A percentile compares a stretch with the other conserved stretches of the same genome.
These are phyloP conservation scores for Tachycineta bicolor DNA, from an alignment of 2,113 vertebrate species.

Conservation along the genomic window DNA sequence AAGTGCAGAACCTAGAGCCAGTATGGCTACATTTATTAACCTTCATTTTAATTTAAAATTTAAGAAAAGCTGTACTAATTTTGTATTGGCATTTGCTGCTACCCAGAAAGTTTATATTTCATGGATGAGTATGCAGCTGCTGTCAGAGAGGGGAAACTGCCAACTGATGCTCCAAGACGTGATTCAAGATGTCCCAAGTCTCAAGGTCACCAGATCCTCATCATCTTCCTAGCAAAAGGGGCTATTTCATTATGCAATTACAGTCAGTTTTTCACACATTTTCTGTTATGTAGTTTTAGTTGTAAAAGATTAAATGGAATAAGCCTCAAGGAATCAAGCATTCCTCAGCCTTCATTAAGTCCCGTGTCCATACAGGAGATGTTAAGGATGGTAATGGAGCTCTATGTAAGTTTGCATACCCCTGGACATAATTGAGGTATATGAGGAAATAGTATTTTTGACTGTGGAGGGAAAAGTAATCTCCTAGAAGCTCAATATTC, in stretches of 20 bases:
- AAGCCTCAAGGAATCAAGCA: background rate
- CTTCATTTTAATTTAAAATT: background rate
- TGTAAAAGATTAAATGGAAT: background rate
- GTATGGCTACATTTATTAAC: background rate
- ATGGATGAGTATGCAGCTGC: background rate
- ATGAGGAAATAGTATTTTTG: background rate
- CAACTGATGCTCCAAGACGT: background rate
- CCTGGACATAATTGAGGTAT: background rate
- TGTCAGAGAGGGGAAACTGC: background rate
- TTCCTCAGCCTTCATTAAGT: background rate
- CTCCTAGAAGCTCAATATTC: background rate
- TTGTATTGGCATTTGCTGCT: background rate
- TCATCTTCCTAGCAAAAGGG: background rate
- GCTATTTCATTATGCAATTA: background rate
- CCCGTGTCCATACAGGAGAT: background rate
- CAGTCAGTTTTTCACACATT: background rate
- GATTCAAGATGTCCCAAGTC: background rate
- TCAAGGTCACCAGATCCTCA: background rate
- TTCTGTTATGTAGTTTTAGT: background rate
- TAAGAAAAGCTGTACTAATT: background rate
- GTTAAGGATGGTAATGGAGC: background rate
- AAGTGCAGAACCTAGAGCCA: background rate
- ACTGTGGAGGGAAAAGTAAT: background rate
- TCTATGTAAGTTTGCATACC: background rate
- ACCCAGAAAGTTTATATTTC: background rate